Evolutionary conservation across 92 coral and sea anemone species (phyloP), one percentile per base, ranked within the genome.

Genomic region (Porites evermanni): DNA sequence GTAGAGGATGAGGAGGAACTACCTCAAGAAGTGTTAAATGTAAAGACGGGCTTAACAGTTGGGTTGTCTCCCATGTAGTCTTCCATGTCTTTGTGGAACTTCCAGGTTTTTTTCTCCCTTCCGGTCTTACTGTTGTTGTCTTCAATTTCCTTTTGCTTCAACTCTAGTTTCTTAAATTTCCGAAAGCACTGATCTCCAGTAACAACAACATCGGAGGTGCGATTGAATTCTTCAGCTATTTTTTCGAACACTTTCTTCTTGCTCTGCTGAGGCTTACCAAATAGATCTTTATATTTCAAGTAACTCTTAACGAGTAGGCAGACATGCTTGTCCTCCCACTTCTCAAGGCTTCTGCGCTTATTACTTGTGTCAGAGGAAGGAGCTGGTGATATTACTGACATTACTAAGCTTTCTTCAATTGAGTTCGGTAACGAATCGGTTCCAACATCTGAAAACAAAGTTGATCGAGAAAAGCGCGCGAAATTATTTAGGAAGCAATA

Each of bases 41-140:
- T 72, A 23, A 21, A 72, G 18, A 53, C 76, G 17, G 76, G 76
- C 47, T 72, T 29, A 12, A 72, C 76, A 32, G 12, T 72, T 12
- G 76, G 76, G 50, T 32, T 72, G n/a, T 72, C 24, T 9, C 76
- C 76, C 44, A 72, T 29, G 76, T 60, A 72, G 21, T 72, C 51
- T 44, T 44, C 76, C 44, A 72, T 14, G 4, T 17, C 51, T 29
- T 29, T n/a, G 19, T 17, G 17, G 54, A 72, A 72, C n/a, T 72
- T 72, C 76, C 56, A 72, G 14, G 54, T 54, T 54, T 54, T 54
- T 54, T 54, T 7, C 59, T 54, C 10, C 59, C 59, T 54, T 54
- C 59, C 13, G 13, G 59, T 54, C 13, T 54, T 54, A 12, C 59
- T 54, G 59, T 54, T 54, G 59, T 54, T 54, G 13, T 54, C 59